Conservation (phyloP, 2,797 vertebrate species). For the Psittacula echo region DNA sequence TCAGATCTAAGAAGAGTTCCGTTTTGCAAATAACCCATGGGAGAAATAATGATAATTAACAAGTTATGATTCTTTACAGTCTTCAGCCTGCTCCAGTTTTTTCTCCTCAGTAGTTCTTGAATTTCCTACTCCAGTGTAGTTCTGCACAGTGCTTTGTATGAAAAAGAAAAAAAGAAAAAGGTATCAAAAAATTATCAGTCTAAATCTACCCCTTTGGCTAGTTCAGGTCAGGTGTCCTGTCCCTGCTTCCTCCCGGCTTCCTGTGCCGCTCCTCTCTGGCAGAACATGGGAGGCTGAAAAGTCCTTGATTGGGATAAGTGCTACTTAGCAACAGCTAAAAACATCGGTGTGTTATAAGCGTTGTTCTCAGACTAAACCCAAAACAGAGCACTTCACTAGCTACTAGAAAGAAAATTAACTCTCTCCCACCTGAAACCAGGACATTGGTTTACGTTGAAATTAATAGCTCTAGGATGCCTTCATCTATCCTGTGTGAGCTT, state of each 20-base stretch:
- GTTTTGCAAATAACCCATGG: background rate
- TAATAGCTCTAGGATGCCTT: background rate
- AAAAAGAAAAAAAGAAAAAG: background rate
- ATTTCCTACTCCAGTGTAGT: background rate
- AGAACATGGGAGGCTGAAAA: background rate
- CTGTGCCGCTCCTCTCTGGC: background rate
- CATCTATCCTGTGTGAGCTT: background rate
- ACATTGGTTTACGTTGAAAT: background rate
- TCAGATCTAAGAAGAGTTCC: background rate
- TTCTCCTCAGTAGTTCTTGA: background rate
- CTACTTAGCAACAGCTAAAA: background rate
- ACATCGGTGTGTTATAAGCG: background rate
- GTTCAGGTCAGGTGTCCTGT: background rate
- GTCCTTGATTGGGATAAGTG: background rate
- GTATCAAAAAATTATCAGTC: background rate
- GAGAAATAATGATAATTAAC: background rate
- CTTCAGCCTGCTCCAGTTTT: background rate
- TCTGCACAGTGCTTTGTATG: background rate
- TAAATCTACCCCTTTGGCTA: background rate
- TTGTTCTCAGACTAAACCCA: background rate
- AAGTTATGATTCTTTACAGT: background rate
- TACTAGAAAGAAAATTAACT: background rate
- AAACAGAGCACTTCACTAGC: background rate
- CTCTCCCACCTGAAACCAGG: background rate
- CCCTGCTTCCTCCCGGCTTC: background rate